These are phyloP conservation scores for Neodontobutis hainanensis DNA, from an alignment of 2,113 vertebrate genomes.

Conservation along the genomic window DNA sequence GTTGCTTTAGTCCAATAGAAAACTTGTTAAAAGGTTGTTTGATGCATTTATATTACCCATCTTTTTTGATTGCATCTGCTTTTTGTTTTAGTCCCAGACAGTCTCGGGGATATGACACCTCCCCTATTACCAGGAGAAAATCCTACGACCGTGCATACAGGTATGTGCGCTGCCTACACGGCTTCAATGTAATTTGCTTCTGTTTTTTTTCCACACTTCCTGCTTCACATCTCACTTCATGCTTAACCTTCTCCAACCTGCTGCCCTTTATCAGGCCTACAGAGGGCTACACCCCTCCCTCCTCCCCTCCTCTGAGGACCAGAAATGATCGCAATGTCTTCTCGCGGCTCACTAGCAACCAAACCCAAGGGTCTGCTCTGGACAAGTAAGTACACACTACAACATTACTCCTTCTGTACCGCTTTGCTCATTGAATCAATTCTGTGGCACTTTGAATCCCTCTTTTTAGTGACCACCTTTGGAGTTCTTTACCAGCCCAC, in stretches of 20 bases:
- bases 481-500: slow-evolving; percentile 4
- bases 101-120: slow-evolving; percentile 89
- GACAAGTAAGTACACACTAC: slow-evolving; percentile 89
- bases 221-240: neutral
- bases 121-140: slow-evolving; percentile 89
- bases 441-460: slow-evolving; percentile 7
- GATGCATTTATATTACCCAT: slow-evolving; percentile 1
- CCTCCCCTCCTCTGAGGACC: slow-evolving; percentile 91
- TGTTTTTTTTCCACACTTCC: neutral
- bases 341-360: slow-evolving; percentile 95
- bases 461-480: slow-evolving; percentile 9
- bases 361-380: slow-evolving; percentile 91
- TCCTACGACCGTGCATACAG: slow-evolving; percentile 93
- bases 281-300: slow-evolving; percentile 93
- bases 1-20: slow-evolving; percentile 23
- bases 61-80: slow-evolving; percentile 37
- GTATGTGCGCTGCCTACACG: slow-evolving; percentile 73
- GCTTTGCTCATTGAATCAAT: slow-evolving; percentile 18
- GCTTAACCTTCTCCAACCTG: slow-evolving; percentile 3
- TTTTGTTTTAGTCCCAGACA: slow-evolving; percentile 87
- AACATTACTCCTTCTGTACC: slow-evolving; percentile 7
- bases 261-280: slow-evolving; percentile 78
- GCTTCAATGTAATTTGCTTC: neutral
- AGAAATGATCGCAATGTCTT: slow-evolving; percentile 97
- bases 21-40: slow-evolving; percentile 2